Evolutionary conservation across 2,888 invertebrate species (phyloP).

Genomic region (Dryadula phaetusa): DNA sequence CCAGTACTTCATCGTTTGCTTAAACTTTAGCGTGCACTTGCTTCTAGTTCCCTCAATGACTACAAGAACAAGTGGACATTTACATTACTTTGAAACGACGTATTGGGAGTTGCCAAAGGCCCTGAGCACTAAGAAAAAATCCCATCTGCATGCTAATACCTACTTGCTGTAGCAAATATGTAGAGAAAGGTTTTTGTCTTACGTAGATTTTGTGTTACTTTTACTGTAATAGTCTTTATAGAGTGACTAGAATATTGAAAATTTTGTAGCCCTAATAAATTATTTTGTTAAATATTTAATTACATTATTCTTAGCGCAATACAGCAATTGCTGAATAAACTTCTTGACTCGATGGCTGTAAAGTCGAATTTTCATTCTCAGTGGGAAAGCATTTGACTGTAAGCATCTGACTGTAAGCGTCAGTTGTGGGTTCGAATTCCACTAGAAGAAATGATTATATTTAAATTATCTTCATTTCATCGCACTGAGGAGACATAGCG

Average conservation of each 20-base stretch:
- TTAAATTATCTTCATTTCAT: too few species aligned
- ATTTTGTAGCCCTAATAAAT: neutral
- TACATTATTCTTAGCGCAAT: neutral
- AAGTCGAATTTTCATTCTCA: too few species aligned
- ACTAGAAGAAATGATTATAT: too few species aligned
- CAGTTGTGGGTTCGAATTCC: too few species aligned
- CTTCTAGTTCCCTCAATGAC: constrained; percentile 9
- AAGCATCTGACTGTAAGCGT: too few species aligned
- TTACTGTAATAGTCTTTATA: neutral
- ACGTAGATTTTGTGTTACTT: neutral
- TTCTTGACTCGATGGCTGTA: too few species aligned
- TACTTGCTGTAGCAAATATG: constrained; percentile 15
- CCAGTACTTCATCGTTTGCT: constrained; percentile 23
- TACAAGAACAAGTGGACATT: constrained; percentile 26
- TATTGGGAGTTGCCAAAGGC: constrained; percentile 26
- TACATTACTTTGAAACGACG: constrained; percentile 27
- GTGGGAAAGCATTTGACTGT: too few species aligned
- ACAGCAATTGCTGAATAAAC: too few species aligned
- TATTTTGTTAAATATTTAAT: neutral
- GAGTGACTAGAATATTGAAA: neutral
- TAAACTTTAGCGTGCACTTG: constrained; percentile 12
- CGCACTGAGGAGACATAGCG: too few species aligned
- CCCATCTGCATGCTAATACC: constrained; percentile 22
- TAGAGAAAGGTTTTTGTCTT: constrained; percentile 1
- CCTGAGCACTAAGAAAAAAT: constrained; percentile 19